These are phyloP conservation scores for Heteractis magnifica DNA, from an alignment of 92 coral and sea anemone species.

Conservation along the genomic window DNA sequence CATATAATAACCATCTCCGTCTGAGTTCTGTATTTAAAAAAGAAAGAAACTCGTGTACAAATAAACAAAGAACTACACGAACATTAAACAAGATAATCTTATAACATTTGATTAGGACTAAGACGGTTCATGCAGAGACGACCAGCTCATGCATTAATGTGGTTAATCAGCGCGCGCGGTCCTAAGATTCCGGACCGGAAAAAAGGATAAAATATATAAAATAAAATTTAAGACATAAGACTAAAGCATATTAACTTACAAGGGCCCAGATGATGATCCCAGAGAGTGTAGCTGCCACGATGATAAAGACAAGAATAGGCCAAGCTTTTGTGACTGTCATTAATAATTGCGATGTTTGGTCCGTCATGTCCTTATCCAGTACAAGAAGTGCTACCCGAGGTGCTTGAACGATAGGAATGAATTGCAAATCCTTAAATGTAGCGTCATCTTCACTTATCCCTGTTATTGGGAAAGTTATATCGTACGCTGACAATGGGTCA, in stretches of 20 bases:
- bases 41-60: neutral
- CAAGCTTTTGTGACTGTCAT: conserved; percentile 86
- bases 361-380: conserved; percentile 63
- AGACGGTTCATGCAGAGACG: too few relatives aligned
- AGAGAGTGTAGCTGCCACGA: conserved; percentile 91
- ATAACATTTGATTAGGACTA: too few relatives aligned
- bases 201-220: neutral
- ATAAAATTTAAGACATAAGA: too few relatives aligned
- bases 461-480: conserved; percentile 85
- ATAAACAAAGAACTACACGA: neutral
- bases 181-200: too few relatives aligned
- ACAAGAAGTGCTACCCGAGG: conserved; percentile 90
- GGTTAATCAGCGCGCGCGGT: too few relatives aligned
- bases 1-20: neutral
- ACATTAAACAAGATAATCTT: neutral
- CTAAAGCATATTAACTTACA: conserved; percentile 49
- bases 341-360: conserved; percentile 72
- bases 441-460: conserved; percentile 64
- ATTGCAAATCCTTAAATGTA: conserved; percentile 74
- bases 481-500: conserved; percentile 55
- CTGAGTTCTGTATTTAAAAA: neutral
- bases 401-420: conserved; percentile 77
- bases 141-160: too few relatives aligned
- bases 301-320: conserved; percentile 91
- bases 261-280: conserved; percentile 92